Evolutionary conservation across 1,140 invertebrate species (phyloP), one percentile per base, ranked within the genome.

Genomic region (Heterodera carotae): DNA sequence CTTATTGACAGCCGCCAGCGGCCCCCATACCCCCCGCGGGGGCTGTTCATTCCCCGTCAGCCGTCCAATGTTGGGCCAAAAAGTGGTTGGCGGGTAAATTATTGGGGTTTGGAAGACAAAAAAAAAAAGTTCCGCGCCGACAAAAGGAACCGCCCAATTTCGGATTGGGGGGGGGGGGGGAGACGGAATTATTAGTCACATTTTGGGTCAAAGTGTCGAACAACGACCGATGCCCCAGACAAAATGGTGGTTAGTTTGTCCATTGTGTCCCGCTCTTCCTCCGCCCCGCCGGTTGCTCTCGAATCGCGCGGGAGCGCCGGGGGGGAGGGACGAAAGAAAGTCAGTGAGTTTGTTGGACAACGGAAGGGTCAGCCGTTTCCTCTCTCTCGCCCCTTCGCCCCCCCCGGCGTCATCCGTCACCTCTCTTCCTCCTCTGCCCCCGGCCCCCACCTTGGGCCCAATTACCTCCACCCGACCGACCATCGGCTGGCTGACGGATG

Each of bases 381-480:
- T 6, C 60, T 62, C 0, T n/a, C n/a, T n/a, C n/a, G n/a, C 2
- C 60, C 60, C 60, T 12, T 62, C 60, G 6, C 22, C n/a, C n/a
- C 8, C 60, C 0, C 7, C 7, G 60, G 60, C 22, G 60, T 31
- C 60, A 12, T 12, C 39, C 39, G 12, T 43, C 39, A 8, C 60
- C 18, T 43, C 39, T 7, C n/a, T 18, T 22, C 60, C 1, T 7
- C 60, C 29, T 6, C 7, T 6, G n/a, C 8, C 4, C 22, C 62
- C 33, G 8, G n/a, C 27, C 27, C 62, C 62, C 33, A 2, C 10
- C 27, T 5, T n/a, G 15, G 3, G 62, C n/a, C 27, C 62, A 66
- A 66, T 66, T 66, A 66, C 62, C 62, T 22, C 25, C 12, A 31
- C 33, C 62, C 62, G 48, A 39, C 39, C 48, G 48, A 43, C 39